Conservation (phyloP, 2,888 invertebrate genomes). For the Belgica antarctica region DNA sequence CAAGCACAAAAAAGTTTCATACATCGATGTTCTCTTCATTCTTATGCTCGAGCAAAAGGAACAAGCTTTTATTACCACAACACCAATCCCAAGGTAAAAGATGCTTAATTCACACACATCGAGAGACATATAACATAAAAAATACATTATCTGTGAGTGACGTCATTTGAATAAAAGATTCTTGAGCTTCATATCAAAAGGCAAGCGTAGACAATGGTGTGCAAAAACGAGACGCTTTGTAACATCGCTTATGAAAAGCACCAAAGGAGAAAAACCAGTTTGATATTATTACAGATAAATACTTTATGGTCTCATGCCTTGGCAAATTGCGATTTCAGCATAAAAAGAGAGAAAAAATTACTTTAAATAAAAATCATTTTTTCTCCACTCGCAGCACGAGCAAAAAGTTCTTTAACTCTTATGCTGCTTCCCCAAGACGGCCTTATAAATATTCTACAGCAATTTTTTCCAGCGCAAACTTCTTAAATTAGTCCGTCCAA, state of each 20-base stretch:
- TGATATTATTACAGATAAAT: conserved; percentile 44
- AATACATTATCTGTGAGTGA: background rate
- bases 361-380: conserved; percentile 27
- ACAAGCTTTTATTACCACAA: conserved; percentile 6
- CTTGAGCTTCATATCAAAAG: background rate
- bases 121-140: background rate
- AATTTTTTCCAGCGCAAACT: background rate
- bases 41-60: background rate
- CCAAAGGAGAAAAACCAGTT: conserved; percentile 34
- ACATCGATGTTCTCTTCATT: background rate
- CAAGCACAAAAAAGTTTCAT: background rate
- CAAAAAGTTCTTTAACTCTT: background rate
- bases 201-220: background rate
- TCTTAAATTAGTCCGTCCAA: conserved; percentile 8
- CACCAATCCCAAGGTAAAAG: background rate
- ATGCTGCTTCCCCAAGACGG: background rate
- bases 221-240: background rate
- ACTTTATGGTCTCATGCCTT: conserved; percentile 43
- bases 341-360: conserved; percentile 26
- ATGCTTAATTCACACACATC: conserved; percentile 17
- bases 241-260: conserved; percentile 9
- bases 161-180: conserved; percentile 2
- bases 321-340: conserved; percentile 39
- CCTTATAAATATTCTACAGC: background rate
- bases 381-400: background rate